Percentiles rank a stretch among this genome's conserved stretches.
These are phyloP conservation scores for Oreotragus oreotragus DNA, from an alignment of 2,113 vertebrate species.

Conservation along the genomic window DNA sequence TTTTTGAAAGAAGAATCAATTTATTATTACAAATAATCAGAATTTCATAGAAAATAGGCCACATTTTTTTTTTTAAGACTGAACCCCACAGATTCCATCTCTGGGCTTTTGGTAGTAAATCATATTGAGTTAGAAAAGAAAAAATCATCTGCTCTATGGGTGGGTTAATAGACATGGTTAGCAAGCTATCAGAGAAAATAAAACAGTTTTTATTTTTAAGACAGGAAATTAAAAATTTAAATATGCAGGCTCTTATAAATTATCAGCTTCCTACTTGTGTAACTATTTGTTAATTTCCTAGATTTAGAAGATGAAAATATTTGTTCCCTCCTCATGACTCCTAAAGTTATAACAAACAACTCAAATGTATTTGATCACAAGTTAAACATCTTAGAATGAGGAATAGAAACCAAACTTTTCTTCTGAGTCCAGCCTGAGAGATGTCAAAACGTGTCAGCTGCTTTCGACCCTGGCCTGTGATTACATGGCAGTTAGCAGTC, in stretches of 20 bases:
- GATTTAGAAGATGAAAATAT: conserved; percentile 14
- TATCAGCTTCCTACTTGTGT: neutral
- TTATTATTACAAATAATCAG: neutral
- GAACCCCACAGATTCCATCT: neutral
- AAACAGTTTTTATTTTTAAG: conserved; percentile 5
- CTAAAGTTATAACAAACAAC: neutral
- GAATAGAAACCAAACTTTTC: neutral
- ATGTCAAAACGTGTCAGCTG: neutral
- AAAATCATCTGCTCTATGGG: neutral
- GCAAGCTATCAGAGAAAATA: neutral
- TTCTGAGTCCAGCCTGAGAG: neutral
- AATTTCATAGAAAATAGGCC: neutral
- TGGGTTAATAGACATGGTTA: neutral
- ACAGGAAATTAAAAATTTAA: conserved; percentile 27
- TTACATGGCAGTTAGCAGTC: neutral
- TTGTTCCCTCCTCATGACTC: neutral
- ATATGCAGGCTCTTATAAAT: neutral
- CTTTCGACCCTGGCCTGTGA: neutral
- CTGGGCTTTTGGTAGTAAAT: neutral
- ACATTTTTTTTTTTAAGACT: fast-evolving
- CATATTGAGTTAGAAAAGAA: conserved; percentile 27
- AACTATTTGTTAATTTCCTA: conserved; percentile 33
- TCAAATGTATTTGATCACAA: neutral
- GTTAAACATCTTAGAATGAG: neutral
- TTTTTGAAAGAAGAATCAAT: neutral